A percentile compares a stretch with the other conserved stretches of the same genome.
Evolutionary conservation across 2,113 vertebrate genomes (phyloP).

Genomic region (Epinephelus lanceolatus): DNA sequence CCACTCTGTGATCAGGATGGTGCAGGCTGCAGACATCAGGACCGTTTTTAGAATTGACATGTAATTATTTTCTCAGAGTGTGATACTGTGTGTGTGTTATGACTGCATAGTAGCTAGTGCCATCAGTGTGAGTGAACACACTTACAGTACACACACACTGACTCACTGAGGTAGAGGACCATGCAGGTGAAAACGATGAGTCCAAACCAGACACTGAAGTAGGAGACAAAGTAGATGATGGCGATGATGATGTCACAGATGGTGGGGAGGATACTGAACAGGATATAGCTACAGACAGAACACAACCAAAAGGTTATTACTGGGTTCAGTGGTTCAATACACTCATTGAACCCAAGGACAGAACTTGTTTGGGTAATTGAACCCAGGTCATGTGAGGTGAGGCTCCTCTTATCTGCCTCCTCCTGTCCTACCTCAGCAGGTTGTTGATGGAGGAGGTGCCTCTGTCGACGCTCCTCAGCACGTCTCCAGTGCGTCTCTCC

Average conservation of each 20-base stretch:
- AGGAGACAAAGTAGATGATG: constrained; percentile 91
- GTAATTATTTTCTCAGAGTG: too few relatives aligned
- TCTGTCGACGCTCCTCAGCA: constrained; percentile 90
- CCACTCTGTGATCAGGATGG: constrained; percentile 93
- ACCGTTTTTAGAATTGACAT: too few relatives aligned
- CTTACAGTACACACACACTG: too few relatives aligned
- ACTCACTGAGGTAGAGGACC: constrained; percentile 92
- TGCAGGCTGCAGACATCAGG: constrained; percentile 82
- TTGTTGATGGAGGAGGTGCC: constrained; percentile 92
- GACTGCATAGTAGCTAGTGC: too few relatives aligned
- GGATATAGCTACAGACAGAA: constrained; percentile 85
- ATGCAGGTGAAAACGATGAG: constrained; percentile 94
- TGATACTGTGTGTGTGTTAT: too few relatives aligned
- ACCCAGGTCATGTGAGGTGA: neutral
- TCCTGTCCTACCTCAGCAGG: constrained; percentile 86
- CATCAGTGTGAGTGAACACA: too few relatives aligned
- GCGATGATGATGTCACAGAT: constrained; percentile 90
- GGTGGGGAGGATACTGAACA: constrained; percentile 92
- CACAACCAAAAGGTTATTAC: neutral
- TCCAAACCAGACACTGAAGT: constrained; percentile 94
- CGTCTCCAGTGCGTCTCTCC: constrained; percentile 90
- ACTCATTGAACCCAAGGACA: neutral
- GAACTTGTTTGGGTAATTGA: neutral
- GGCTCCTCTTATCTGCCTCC: neutral
- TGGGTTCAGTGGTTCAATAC: neutral